These are phyloP conservation scores for Sinonovacula constricta DNA, from an alignment of 1,140 invertebrate genomes.

Conservation along the genomic window DNA sequence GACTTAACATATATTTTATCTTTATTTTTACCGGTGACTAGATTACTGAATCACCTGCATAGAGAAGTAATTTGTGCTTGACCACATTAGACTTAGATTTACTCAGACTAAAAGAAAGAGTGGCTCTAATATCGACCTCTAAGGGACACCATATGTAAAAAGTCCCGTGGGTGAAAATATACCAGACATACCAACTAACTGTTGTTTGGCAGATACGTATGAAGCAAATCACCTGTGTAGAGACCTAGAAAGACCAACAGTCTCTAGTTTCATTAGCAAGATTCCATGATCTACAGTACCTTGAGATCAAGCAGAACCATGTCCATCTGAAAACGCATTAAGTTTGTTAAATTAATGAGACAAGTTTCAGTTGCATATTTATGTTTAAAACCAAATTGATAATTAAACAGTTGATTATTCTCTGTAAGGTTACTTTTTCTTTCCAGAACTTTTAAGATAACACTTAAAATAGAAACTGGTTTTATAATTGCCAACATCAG, in stretches of 20 bases:
- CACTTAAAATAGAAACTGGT: too few relatives aligned
- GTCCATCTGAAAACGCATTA: constrained; percentile 14
- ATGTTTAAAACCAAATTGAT: constrained; percentile 17
- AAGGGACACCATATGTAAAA: constrained; percentile 24
- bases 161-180: neutral
- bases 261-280: constrained; percentile 21
- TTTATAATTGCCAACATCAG: too few relatives aligned
- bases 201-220: constrained; percentile 18
- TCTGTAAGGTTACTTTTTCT: neutral
- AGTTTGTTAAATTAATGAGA: constrained; percentile 8
- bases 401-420: constrained; percentile 17
- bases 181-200: constrained; percentile 23
- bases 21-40: constrained; percentile 3
- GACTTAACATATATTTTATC: constrained; percentile 2
- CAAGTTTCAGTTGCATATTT: constrained; percentile 11
- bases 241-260: neutral
- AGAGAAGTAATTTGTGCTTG: constrained; percentile 17
- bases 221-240: constrained; percentile 12
- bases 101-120: constrained; percentile 32
- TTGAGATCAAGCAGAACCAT: neutral
- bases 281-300: constrained; percentile 19
- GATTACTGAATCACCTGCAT: constrained; percentile 37
- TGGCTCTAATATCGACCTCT: constrained; percentile 21
- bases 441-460: too few relatives aligned
- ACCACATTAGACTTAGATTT: constrained; percentile 15